A percentile compares a stretch with the other conserved stretches of the same genome.
phyloP scores from a whole-genome alignment of 2,113 vertebrate species.

The Chaetura pelagica region DNA sequence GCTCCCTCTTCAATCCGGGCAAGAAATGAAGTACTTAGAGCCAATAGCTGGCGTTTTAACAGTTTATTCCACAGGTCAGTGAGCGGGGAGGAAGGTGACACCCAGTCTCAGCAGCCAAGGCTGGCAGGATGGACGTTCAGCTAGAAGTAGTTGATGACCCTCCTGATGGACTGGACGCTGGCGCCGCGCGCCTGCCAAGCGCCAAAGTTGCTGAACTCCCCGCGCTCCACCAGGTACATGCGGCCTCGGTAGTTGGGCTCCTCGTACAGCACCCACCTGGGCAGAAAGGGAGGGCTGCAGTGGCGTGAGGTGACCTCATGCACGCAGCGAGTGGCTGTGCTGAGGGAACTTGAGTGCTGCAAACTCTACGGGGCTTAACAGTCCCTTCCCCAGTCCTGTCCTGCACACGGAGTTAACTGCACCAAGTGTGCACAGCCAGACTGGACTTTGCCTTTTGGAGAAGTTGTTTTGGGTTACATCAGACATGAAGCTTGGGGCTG shows the following conservation, averaged over 20 bases:
- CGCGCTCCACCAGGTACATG: conserved; percentile 92
- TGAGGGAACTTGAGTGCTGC: neutral
- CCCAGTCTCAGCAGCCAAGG: neutral
- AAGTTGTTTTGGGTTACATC: neutral
- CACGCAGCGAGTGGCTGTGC: fast-evolving
- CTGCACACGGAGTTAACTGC: fast-evolving
- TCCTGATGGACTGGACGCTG: conserved; percentile 89
- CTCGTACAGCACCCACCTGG: conserved; percentile 93
- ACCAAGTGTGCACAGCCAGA: neutral
- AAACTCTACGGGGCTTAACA: fast-evolving
- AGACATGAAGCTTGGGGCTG: neutral
- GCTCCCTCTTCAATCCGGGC: neutral
- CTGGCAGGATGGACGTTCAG: neutral
- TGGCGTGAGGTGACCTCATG: fast-evolving
- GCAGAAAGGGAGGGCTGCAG: neutral
- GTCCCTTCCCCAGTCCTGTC: neutral
- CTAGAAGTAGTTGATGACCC: conserved; percentile 92
- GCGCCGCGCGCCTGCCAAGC: conserved; percentile 88
- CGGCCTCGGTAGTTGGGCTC: conserved; percentile 92
- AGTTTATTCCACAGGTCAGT: conserved; percentile 78
- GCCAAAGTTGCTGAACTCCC: conserved; percentile 84
- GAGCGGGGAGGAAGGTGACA: neutral
- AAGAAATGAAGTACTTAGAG: neutral
- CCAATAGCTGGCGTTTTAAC: neutral
- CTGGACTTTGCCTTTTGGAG: neutral